Percentiles rank a stretch among this genome's conserved stretches.
phyloP scores from a whole-genome alignment of 2,888 invertebrate species.

The Lacanobia wlatinum region DNA sequence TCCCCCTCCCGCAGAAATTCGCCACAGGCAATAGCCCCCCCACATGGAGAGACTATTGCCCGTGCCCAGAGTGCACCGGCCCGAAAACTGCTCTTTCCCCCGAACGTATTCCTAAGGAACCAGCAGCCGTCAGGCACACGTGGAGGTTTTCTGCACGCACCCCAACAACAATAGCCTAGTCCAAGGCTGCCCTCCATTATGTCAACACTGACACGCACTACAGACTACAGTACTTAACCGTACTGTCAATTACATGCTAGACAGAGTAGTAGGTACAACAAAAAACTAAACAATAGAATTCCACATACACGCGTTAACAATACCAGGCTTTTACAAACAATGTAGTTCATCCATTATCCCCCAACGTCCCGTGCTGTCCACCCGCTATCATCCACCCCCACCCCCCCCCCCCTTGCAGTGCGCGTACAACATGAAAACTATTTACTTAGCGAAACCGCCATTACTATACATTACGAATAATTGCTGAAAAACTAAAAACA shows the following conservation, averaged over 20 bases:
- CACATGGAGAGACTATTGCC: no score
- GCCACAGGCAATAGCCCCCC: no score
- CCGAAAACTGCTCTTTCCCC: no score
- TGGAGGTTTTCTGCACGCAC: no score
- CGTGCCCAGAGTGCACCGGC: no score
- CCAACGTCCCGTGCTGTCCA: not conserved
- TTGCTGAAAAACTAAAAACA: conserved; percentile 29
- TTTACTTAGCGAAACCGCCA: conserved; percentile 11
- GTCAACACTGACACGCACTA: not conserved
- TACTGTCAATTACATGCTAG: conserved; percentile 1
- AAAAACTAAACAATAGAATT: conserved; percentile 24
- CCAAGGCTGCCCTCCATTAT: not conserved
- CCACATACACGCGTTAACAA: conserved; percentile 3
- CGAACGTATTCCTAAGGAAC: no score
- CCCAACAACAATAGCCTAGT: no score
- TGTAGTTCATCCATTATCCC: conserved; percentile 18
- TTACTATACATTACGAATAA: conserved; percentile 38
- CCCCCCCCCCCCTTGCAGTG: not conserved
- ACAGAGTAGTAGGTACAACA: not conserved
- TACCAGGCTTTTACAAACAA: conserved; percentile 18
- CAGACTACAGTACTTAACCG: not conserved
- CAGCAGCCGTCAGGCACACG: no score
- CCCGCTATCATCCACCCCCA: not conserved
- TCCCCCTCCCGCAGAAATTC: no score
- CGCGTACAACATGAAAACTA: not conserved